A percentile compares a stretch with the other conserved stretches of the same genome.
Conservation (phyloP, 2,888 invertebrate species). For the Melinaea marsaeus region DNA sequence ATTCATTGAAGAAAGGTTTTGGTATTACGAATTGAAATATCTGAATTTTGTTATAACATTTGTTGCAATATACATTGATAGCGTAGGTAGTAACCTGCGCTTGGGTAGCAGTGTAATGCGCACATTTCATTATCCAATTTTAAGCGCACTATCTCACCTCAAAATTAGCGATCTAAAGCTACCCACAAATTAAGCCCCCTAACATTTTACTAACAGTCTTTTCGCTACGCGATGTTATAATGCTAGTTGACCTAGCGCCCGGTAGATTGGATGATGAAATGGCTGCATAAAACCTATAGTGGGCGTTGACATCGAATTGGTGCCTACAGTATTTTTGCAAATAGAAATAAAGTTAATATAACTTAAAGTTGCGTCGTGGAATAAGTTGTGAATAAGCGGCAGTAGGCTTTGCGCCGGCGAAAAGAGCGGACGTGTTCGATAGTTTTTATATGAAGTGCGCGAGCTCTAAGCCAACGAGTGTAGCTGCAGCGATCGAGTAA, state of each 20-base stretch:
- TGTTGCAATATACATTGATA: slow-evolving; percentile 41
- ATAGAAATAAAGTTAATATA: slow-evolving; percentile 62
- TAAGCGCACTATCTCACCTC: too few species aligned
- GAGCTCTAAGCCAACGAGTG: slow-evolving; percentile 54
- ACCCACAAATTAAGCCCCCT: too few species aligned
- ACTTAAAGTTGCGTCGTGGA: slow-evolving; percentile 34
- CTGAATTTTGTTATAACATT: slow-evolving; percentile 16
- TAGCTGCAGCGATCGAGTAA: slow-evolving; percentile 68
- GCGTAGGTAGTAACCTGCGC: slow-evolving; percentile 60
- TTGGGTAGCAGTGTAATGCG: slow-evolving; percentile 40
- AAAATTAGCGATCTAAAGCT: too few species aligned
- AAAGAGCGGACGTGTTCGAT: slow-evolving; percentile 58
- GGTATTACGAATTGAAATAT: background rate
- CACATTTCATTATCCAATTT: too few species aligned
- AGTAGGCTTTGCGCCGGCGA: slow-evolving; percentile 64
- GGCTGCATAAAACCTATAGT: slow-evolving; percentile 46
- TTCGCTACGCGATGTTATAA: too few species aligned
- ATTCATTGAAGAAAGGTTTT: too few species aligned
- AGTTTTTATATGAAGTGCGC: slow-evolving; percentile 47
- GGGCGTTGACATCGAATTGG: slow-evolving; percentile 69
- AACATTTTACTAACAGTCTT: too few species aligned
- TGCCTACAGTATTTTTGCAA: slow-evolving; percentile 62
- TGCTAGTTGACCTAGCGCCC: too few species aligned
- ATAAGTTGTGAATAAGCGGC: slow-evolving; percentile 39
- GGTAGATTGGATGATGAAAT: too few species aligned